Evolutionary conservation across 2,113 vertebrate species (phyloP).

Genomic region (Hyaena hyaena): DNA sequence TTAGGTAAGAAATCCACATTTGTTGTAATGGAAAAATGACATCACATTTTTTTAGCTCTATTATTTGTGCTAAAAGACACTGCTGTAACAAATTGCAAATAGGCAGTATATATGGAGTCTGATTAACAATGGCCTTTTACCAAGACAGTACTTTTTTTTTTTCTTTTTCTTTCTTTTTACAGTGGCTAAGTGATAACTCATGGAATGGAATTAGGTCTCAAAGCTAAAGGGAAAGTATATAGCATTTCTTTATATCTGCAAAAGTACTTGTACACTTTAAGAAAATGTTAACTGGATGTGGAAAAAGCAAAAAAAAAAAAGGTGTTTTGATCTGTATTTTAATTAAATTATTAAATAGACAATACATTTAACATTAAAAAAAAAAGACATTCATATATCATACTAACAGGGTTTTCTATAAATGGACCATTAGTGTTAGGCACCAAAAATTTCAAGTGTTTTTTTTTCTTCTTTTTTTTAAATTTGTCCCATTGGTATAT

Average conservation of each 20-base stretch:
- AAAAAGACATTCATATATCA: conserved; percentile 73
- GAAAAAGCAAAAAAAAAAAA: conserved; percentile 66
- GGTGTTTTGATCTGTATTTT: conserved; percentile 68
- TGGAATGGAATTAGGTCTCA: conserved; percentile 87
- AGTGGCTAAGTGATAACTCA: conserved; percentile 83
- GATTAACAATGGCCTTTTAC: conserved; percentile 83
- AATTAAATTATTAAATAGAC: conserved; percentile 78
- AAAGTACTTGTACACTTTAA: conserved; percentile 80
- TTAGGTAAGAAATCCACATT: conserved; percentile 76
- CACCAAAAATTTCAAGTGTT: conserved; percentile 86
- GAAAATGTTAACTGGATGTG: conserved; percentile 77
- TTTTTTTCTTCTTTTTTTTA: conserved; percentile 48
- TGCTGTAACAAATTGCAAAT: conserved; percentile 83
- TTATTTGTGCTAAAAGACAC: conserved; percentile 83
- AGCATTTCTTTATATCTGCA: conserved; percentile 76
- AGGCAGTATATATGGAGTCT: conserved; percentile 82
- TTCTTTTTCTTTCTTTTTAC: conserved; percentile 58
- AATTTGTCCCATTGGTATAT: conserved; percentile 21
- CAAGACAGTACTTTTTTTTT: conserved; percentile 82
- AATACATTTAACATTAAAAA: conserved; percentile 81
- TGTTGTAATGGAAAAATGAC: conserved; percentile 77
- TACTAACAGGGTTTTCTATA: conserved; percentile 66
- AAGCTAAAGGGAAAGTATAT: conserved; percentile 84
- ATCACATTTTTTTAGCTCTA: conserved; percentile 76
- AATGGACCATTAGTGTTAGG: conserved; percentile 84